Evolutionary conservation across 2,113 vertebrate species (phyloP), one percentile per base, ranked within the genome.

Genomic region (Pachyramphus minor): DNA sequence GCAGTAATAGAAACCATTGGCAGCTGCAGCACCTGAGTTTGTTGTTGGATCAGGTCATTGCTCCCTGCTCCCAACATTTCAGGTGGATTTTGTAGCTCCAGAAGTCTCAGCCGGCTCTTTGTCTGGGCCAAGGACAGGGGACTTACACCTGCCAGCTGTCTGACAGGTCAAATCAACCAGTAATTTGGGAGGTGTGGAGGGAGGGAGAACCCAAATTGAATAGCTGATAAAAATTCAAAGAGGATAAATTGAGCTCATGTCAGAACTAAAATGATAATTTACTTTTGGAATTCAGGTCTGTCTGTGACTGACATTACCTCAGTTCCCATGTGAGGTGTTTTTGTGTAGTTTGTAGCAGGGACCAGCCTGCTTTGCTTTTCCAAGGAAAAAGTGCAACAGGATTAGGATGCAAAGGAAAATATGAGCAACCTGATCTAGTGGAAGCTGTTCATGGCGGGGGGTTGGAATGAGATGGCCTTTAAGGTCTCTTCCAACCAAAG

Each of bases 1-100:
- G 95, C 62, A 97, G 97, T 91, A 97, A 97, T 80, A 96, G 93
- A 97, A 97, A 91, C 94, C 76, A 90, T 93, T 97, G 91, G 95
- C 88, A 80, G 44, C 96, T 22, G 11, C 56, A 33, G 95, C 82
- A 93, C 90, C 92, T 69, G 87, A 91, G 88, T 8, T 53, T 91
- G 24, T 60, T 88, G 44, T 71, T 87, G 73, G 56, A 94, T 84
- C 63, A 11, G 75, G 53, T 19, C 64, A 17, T 52, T 82, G 66
- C 84, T 95, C 74, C 45, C 93, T 63, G 56, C 47, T 87, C 88
- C 56, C 59, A 94, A 63, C 71, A 95, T 95, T 94, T 89, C 75
- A 60, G 81, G 68, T 93, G 93, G 94, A 92, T 92, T 97, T 96
- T 85, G 74, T 55, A 89, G 92, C 72, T 96, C 60, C 78, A 72